phyloP scores from a whole-genome alignment of 2,888 invertebrate genomes.

The Poecilobothrus nobilitatus region DNA sequence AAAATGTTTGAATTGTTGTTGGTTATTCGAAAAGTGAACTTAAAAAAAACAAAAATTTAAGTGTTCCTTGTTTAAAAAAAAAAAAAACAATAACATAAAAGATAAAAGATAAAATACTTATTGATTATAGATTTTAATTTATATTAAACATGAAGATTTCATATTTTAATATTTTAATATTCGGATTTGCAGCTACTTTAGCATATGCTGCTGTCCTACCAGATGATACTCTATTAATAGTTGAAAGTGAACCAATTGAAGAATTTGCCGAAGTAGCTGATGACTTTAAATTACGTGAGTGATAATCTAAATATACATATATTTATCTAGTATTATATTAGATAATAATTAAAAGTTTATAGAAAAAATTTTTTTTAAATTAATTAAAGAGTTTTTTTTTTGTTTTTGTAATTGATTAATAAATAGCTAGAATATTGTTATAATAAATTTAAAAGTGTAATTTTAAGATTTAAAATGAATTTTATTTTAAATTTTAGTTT shows the following conservation, averaged over 20 bases:
- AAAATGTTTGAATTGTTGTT: background rate
- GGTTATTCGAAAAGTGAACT: background rate
- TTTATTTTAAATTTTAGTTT: too few relatives aligned
- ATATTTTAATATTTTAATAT: background rate
- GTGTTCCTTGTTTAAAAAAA: background rate
- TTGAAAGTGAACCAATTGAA: background rate
- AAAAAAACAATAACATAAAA: background rate
- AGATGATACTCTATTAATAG: background rate
- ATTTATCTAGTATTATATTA: background rate
- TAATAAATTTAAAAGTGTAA: too few relatives aligned
- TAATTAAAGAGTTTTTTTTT: too few relatives aligned
- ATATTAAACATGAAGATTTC: background rate
- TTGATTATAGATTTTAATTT: too few relatives aligned
- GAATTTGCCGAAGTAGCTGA: background rate
- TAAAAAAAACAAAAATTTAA: background rate
- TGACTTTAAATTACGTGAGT: constrained; percentile 23
- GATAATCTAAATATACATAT: background rate
- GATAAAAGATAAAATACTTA: too few relatives aligned
- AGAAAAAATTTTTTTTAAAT: too few relatives aligned
- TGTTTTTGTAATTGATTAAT: too few relatives aligned
- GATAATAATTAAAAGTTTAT: background rate
- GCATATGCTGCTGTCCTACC: constrained; percentile 17
- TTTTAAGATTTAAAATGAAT: too few relatives aligned
- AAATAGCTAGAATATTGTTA: too few relatives aligned
- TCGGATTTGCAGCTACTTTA: background rate